Base-by-base conservation (phyloP, 2,113 vertebrate genomes). In the Ciconia boyciana region DNA sequence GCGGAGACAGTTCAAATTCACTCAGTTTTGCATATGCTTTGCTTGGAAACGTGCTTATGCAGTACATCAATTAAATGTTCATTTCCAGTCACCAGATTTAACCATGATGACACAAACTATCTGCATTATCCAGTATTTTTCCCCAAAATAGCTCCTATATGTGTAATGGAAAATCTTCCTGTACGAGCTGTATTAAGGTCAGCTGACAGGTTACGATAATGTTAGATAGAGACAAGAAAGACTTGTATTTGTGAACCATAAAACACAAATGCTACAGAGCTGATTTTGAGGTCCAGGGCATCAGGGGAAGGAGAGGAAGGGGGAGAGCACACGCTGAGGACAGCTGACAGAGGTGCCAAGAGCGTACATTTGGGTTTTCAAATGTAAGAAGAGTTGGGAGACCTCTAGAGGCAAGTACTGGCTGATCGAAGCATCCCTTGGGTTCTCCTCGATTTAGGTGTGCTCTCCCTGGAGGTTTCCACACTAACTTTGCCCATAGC, bases 361-460 rank as follows among this genome's bases (percentile, higher is more conserved):
- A 11, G 18, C 0, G 0, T 44, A 41, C 8, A 12, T 29, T 69
- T 29, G 26, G 36, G 3, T 31, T 89, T 83, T 61, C 51, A 32
- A 74, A 66, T 4, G 34, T 14, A 34, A 34, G 52, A 94, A 87
- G 52, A 16, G n/a, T 69, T 91, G 83, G 76, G 92, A 94, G 94
- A 94, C 72, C 68, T 89, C 92, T 96, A 90, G 83, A 89, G 95
- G 92, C 61, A 94, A 64, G 64, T 9, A 32, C 2, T 52, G 48
- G 11, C n/a, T 58, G 71, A 55, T 8, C 39, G 61, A 52, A 81
- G 28, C 36, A 34, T 52, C 34, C 26, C 29, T 58, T 54, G 18
- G 18, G n/a, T 28, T 92, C 51, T 24, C 24, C 71, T 66, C 26
- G 0, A 7, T 55, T 43, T 62, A 60, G 10, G 12, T 43, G 7